Evolutionary conservation across 1,140 invertebrate species (phyloP), one percentile per base, ranked within the genome.

Genomic region (Diorhabda elongata): DNA sequence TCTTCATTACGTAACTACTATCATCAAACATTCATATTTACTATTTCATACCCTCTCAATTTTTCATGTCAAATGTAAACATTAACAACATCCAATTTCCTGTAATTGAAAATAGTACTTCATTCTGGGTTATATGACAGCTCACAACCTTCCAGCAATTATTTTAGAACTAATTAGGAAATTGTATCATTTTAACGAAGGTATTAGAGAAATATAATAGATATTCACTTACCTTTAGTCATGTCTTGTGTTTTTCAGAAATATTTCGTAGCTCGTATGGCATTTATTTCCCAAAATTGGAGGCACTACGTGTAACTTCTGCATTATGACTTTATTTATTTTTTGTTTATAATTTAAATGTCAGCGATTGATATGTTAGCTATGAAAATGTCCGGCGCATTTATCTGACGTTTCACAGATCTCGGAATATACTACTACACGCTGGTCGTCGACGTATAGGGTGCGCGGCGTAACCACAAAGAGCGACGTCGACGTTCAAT

Each of bases 311-410:
- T 52, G 47, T 52, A 52, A n/a, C 6, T 8, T n/a, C 47, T 8
- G n/a, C 47, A 52, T 52, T 8, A 6, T 52, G 47, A 8, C 6
- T 52, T 52, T 52, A 52, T 52, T 52, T 3, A 52, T 52, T 52
- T 52, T 52, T 52, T 52, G 2, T 6, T 52, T 8, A 3, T 6
- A 52, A 52, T 52, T n/a, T 52, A 52, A 52, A n/a, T 3, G n/a
- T 4, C 47, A 3, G 47, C 47, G 47, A 52, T n/a, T 52, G 47
- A 52, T 52, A 52, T 52, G 47, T 52, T 52, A 52, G n/a, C 47
- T n/a, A n/a, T 52, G n/a, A 52, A 52, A 52, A 52, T 52, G 47
- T 52, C 47, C 47, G 47, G 47, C 47, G 47, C 47, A 52, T 52
- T 52, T 52, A 52, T n/a, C 47, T 52, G 6, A 52, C 47, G 47